Conservation (phyloP, 2,888 invertebrate species). For the Drosophila picticornis region DNA sequence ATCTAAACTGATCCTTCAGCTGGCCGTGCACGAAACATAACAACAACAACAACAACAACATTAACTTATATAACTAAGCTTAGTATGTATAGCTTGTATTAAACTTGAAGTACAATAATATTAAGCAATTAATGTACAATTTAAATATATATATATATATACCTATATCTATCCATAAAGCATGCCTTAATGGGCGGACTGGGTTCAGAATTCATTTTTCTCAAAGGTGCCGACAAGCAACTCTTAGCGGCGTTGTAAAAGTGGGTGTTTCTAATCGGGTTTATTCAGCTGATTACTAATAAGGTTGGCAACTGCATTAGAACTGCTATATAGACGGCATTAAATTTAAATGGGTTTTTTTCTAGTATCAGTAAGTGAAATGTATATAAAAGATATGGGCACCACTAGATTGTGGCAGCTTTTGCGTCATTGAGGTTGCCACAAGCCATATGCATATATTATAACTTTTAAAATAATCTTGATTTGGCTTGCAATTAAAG, state of each 20-base stretch:
- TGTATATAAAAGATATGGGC: background rate
- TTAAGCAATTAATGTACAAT: conserved; percentile 5
- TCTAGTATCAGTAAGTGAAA: background rate
- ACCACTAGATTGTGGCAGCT: background rate
- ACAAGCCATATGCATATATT: no score
- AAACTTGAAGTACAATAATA: conserved; percentile 14
- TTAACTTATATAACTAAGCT: conserved; percentile 3
- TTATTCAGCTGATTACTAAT: background rate
- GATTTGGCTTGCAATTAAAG: no score
- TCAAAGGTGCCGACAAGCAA: background rate
- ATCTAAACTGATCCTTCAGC: conserved; percentile 27
- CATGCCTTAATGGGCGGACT: background rate
- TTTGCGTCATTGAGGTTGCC: background rate
- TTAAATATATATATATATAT: conserved; percentile 8
- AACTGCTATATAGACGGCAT: no score
- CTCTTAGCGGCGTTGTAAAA: background rate
- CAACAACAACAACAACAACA: background rate
- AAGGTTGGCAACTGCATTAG: background rate
- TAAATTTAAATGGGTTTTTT: background rate
- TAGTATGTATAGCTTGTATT: conserved; percentile 12
- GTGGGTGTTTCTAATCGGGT: background rate
- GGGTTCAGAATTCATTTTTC: background rate
- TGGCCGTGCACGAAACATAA: conserved; percentile 51
- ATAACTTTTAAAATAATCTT: background rate
- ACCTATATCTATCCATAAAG: background rate